Evolutionary conservation across 2,113 vertebrate species (phyloP).

Genomic region (Capra hircus): DNA sequence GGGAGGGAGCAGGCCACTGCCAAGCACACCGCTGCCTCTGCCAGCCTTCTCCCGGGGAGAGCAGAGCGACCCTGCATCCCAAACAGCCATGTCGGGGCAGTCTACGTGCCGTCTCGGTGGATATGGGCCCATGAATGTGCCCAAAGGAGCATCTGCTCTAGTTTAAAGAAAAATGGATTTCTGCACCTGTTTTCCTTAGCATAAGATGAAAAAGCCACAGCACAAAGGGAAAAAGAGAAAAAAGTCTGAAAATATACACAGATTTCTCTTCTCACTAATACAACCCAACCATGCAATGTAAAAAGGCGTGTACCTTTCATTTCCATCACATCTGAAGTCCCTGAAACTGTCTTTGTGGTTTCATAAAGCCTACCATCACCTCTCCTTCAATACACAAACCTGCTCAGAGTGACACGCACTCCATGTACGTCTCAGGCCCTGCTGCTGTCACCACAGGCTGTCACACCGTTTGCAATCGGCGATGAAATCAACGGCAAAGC

Average conservation of each 20-base stretch:
- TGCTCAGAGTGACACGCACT: constrained; percentile 61
- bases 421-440: constrained; percentile 64
- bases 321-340: constrained; percentile 70
- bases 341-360: constrained; percentile 71
- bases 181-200: constrained; percentile 21
- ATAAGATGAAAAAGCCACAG: constrained; percentile 23
- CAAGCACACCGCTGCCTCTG: neutral
- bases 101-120: neutral
- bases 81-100: neutral
- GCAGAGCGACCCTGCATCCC: neutral
- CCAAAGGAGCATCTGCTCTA: constrained; percentile 13
- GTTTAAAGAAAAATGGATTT: neutral
- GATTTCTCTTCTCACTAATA: constrained; percentile 74
- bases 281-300: constrained; percentile 53
- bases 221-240: neutral
- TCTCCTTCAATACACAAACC: constrained; percentile 74
- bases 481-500: constrained; percentile 79
- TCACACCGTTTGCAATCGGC: constrained; percentile 62
- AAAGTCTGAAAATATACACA: constrained; percentile 53
- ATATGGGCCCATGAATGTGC: neutral
- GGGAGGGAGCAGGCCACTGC: neutral
- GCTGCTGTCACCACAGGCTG: constrained; percentile 75
- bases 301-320: constrained; percentile 71
- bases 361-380: constrained; percentile 78
- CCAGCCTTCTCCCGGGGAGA: neutral